A percentile compares a stretch with the other conserved stretches of the same genome.
phyloP scores from a whole-genome alignment of 2,113 vertebrate genomes.

The Macquaria australasica region DNA sequence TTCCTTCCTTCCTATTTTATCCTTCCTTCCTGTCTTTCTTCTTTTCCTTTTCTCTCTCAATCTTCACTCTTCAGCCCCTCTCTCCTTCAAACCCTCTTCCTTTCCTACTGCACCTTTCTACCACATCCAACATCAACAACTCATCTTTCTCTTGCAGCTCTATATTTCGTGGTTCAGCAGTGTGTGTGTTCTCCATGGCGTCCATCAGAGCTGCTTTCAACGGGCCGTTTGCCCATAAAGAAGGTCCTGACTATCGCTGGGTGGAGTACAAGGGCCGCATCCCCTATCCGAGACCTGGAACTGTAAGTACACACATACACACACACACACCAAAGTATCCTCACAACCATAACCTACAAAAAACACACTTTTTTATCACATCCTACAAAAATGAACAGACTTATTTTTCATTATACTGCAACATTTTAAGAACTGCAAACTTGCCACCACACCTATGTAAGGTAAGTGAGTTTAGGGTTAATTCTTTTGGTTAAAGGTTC shows the following conservation, averaged over 20 bases:
- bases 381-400: not conserved
- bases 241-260: conserved; percentile 89
- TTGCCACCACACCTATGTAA: too few species aligned
- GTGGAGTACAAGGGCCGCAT: conserved; percentile 88
- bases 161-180: conserved; percentile 87
- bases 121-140: not conserved
- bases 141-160: conserved; percentile 72
- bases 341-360: not conserved
- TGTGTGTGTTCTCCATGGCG: conserved; percentile 88
- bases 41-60: not conserved
- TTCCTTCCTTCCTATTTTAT: not conserved
- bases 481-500: too few species aligned
- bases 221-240: conserved; percentile 89
- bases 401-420: too few species aligned
- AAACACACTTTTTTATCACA: not conserved
- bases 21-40: not conserved
- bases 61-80: not conserved
- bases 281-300: conserved; percentile 90
- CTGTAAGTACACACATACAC: conserved; percentile 76
- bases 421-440: too few species aligned
- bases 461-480: not conserved
- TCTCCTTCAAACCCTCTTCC: not conserved
- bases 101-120: not conserved
- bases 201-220: conserved; percentile 89
- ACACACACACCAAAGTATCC: not conserved